Evolutionary conservation across 2,113 vertebrate species (phyloP).

Genomic region (Hylia prasina): DNA sequence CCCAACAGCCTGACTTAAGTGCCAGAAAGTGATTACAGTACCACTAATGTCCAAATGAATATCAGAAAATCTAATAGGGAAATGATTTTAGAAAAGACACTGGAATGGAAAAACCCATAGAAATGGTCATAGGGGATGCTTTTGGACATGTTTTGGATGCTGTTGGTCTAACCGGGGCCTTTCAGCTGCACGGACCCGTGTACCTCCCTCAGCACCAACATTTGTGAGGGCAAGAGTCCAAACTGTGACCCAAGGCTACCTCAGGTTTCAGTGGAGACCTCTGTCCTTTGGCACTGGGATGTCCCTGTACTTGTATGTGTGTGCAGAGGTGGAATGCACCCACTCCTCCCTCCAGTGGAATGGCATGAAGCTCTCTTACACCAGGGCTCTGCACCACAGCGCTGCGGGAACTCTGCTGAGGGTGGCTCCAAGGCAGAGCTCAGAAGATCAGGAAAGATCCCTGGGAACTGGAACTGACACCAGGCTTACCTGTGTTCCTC

Average conservation of each 20-base stretch:
- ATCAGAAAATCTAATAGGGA: background rate
- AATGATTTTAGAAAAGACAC: background rate
- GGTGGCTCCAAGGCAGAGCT: background rate
- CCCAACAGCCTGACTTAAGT: background rate
- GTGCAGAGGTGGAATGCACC: background rate
- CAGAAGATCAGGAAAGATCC: background rate
- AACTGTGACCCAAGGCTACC: background rate
- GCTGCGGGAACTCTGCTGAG: background rate
- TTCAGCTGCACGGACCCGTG: background rate
- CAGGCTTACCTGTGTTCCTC: background rate
- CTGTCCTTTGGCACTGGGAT: background rate
- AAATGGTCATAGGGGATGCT: background rate
- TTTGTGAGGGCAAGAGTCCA: background rate
- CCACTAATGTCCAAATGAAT: background rate
- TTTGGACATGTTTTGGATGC: background rate
- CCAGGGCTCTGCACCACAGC: background rate
- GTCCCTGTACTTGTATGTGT: background rate
- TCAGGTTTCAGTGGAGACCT: background rate
- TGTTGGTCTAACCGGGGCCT: background rate
- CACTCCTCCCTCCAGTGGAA: background rate
- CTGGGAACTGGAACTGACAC: background rate
- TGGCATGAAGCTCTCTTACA: background rate
- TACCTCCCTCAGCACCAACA: background rate
- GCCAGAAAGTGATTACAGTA: background rate
- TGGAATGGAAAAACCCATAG: background rate